Evolutionary conservation across 2,888 invertebrate species (phyloP).

Genomic region (Tricholauxania praeusta): DNA sequence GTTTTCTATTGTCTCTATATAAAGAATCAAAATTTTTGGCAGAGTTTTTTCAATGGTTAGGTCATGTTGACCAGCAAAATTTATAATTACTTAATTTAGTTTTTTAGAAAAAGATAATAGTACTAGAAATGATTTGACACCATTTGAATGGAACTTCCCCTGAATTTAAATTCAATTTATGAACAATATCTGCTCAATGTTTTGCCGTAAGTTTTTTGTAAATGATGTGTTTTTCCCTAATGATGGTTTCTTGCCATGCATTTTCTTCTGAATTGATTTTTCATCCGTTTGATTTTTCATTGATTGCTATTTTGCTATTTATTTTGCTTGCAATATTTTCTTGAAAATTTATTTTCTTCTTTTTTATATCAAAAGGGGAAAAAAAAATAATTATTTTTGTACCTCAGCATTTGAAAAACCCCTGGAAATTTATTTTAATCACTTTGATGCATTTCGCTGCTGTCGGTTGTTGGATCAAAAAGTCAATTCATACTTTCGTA

Average conservation of each 20-base stretch:
- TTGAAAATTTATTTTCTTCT: background rate
- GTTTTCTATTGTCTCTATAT: too few relatives aligned
- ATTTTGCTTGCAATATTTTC: background rate
- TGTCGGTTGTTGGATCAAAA: background rate
- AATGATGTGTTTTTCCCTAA: constrained; percentile 64
- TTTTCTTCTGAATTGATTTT: constrained; percentile 59
- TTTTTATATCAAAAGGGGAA: background rate
- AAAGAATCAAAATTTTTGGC: too few relatives aligned
- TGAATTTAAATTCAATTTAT: background rate
- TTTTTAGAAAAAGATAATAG: too few relatives aligned
- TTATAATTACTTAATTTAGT: too few relatives aligned
- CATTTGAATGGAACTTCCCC: too few relatives aligned
- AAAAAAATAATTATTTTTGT: constrained; percentile 33
- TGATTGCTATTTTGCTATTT: constrained; percentile 1
- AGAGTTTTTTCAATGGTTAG: too few relatives aligned
- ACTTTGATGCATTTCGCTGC: constrained; percentile 10
- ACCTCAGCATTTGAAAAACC: constrained; percentile 13
- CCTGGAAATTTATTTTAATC: constrained; percentile 36
- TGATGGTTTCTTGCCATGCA: constrained; percentile 50
- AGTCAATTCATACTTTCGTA: background rate
- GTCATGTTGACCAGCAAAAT: too few relatives aligned
- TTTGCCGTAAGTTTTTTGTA: constrained; percentile 52
- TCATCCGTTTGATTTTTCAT: constrained; percentile 47
- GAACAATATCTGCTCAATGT: constrained; percentile 24
- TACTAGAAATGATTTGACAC: too few relatives aligned